Base-by-base conservation (phyloP, 2,113 vertebrate species). In the Planiliza haematocheilus region DNA sequence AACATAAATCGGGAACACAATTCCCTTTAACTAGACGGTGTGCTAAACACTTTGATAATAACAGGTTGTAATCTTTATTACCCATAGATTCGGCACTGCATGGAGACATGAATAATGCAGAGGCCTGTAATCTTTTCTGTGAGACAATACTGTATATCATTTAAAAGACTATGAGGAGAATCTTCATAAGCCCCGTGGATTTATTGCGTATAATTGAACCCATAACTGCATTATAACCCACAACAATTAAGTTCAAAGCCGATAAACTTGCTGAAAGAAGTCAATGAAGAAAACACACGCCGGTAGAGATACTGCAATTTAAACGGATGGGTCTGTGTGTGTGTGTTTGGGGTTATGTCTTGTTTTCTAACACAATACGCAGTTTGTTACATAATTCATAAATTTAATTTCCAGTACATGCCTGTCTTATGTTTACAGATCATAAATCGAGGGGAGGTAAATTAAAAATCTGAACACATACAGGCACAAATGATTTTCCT, bases 41-140 rank as follows among this genome's bases (percentile, higher is more conserved):
- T 83, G 83, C 89, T 88, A 85, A 84, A 88, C 89, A 85, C 84
- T 87, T 81, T 58, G 87, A 52, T 85, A 78, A 90, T 80, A 88
- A 84, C 61, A 79, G 84, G 89, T 89, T 90, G 77, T 86, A 87
- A 88, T 84, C 89, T 92, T 91, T 88, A 91, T 91, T 85, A 79
- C 82, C 86, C 85, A 85, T 83, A 83, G 71, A 79, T 79, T 64
- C 60, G 7, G 77, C 77, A 81, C 79, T 51, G 68, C 74, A 70
- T 74, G 64, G 70, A 87, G 71, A 76, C 74, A 88, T 90, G 79
- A 91, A 89, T 91, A 88, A 89, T 85, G 86, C 84, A 88, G 77
- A 70, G 82, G 70, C 65, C 79, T 88, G 70, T 88, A 76, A 83
- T 86, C 80, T 74, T 70, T 68, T 82, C 66, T 42, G 30, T 11